Evolutionary conservation across 1,140 invertebrate species (phyloP).

Genomic region (Drosophila prosaltans): DNA sequence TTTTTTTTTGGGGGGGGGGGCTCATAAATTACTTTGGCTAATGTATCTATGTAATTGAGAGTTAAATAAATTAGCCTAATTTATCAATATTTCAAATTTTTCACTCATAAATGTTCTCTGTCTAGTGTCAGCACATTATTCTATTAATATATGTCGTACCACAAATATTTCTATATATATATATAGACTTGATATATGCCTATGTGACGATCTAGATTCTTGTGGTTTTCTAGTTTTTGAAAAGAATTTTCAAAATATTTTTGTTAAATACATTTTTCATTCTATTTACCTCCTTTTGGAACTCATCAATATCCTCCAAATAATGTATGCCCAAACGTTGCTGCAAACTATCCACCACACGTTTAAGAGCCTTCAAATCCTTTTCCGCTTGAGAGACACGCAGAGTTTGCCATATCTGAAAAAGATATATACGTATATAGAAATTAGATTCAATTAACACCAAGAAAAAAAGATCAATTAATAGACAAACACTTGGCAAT

Average conservation of each 20-base stretch:
- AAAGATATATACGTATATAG: slow-evolving; percentile 13
- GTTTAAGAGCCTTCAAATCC: slow-evolving; percentile 56
- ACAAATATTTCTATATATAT: slow-evolving; percentile 34
- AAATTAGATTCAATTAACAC: not conserved
- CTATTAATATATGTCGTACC: slow-evolving; percentile 58
- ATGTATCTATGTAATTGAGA: slow-evolving; percentile 21
- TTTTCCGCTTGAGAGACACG: slow-evolving; percentile 64
- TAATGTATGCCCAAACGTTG: slow-evolving; percentile 73
- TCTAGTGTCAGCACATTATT: slow-evolving; percentile 45
- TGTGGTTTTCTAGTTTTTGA: not conserved
- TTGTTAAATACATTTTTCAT: not conserved
- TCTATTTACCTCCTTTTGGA: slow-evolving; percentile 71
- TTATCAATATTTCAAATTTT: slow-evolving; percentile 33
- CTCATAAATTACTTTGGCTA: slow-evolving; percentile 43
- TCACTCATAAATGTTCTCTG: not conserved
- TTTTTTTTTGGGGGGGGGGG: no score
- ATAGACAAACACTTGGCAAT: no score
- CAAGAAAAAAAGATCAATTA: no score
- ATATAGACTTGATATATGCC: slow-evolving; percentile 25
- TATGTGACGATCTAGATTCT: slow-evolving; percentile 12
- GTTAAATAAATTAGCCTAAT: slow-evolving; percentile 36
- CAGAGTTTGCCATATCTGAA: slow-evolving; percentile 73
- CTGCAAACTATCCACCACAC: slow-evolving; percentile 61
- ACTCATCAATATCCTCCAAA: slow-evolving; percentile 73
- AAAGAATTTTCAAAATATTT: no score